These are phyloP conservation scores for Nycticryphes semicollaris DNA, from an alignment of 2,113 vertebrate species.

Conservation along the genomic window DNA sequence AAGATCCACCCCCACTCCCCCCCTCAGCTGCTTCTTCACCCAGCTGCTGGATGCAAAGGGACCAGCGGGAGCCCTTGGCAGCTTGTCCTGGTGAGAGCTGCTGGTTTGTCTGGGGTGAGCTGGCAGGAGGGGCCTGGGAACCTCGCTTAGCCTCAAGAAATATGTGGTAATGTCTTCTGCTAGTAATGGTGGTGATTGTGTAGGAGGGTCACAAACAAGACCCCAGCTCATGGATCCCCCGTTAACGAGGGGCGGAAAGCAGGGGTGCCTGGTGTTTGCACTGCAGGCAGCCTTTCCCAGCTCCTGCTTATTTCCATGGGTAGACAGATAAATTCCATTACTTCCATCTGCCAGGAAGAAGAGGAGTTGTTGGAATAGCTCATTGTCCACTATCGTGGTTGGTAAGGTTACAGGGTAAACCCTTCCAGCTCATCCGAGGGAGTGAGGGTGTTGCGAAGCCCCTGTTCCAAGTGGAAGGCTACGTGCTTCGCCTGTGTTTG, in stretches of 20 bases:
- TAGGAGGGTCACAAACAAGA: neutral
- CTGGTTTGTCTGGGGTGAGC: neutral
- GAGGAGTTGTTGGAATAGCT: neutral
- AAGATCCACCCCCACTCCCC: neutral
- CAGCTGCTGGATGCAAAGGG: accelerated
- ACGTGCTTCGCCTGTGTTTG: neutral
- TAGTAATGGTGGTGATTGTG: neutral
- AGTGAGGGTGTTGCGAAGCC: neutral
- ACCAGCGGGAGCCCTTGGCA: neutral
- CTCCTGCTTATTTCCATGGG: neutral
- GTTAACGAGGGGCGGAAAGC: neutral
- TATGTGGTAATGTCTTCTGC: neutral
- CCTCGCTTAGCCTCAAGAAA: neutral
- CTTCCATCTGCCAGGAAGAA: neutral
- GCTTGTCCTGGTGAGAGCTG: neutral
- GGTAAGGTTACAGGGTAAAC: neutral
- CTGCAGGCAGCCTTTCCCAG: neutral
- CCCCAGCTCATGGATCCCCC: accelerated
- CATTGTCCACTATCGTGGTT: neutral
- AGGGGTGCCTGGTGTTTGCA: neutral
- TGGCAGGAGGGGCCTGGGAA: neutral
- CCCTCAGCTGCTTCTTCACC: neutral
- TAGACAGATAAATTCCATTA: neutral
- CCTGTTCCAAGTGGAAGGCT: neutral
- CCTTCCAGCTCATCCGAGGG: neutral